Evolutionary conservation across 2,888 invertebrate genomes (phyloP).

Genomic region (Ametastegia equiseti): DNA sequence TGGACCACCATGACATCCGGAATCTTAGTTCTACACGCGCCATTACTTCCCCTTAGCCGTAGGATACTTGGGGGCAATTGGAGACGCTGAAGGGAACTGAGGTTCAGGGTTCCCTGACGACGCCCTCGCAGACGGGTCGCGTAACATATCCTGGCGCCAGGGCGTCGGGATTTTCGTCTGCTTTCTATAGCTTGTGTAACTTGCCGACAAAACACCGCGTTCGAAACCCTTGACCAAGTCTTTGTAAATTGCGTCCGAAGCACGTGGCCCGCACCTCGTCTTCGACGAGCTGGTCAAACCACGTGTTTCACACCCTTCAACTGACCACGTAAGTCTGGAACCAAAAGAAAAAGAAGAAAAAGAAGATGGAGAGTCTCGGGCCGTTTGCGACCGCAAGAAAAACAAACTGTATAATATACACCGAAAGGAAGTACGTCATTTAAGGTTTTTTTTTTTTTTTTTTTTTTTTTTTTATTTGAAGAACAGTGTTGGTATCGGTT

Average conservation of each 20-base stretch:
- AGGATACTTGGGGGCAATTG: conserved; percentile 3
- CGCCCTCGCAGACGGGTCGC: conserved; percentile 71
- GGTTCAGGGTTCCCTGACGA: conserved; percentile 52
- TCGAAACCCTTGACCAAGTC: conserved; percentile 51
- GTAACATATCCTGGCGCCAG: conserved; percentile 74
- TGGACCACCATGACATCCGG: conserved; percentile 37
- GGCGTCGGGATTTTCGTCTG: conserved; percentile 63
- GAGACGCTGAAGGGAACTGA: conserved; percentile 4
- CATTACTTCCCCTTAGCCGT: conserved; percentile 33
- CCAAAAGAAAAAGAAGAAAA: not conserved
- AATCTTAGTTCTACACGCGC: conserved; percentile 37
- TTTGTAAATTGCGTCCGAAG: not conserved
- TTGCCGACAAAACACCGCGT: conserved; percentile 25
- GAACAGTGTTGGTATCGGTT: not conserved
- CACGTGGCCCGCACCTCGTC: not conserved
- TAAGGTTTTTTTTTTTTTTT: conserved; percentile 25
- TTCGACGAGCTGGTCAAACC: not conserved
- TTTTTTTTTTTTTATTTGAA: no score
- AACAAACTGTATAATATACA: not conserved
- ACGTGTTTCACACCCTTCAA: conserved; percentile 41
- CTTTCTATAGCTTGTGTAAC: conserved; percentile 51
- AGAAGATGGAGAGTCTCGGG: not conserved
- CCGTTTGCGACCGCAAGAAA: conserved; percentile 23
- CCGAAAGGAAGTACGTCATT: conserved; percentile 1
- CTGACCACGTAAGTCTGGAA: conserved; percentile 2